Evolutionary conservation across 2,888 invertebrate species (phyloP).

Genomic region (Agriopis aurantiaria): DNA sequence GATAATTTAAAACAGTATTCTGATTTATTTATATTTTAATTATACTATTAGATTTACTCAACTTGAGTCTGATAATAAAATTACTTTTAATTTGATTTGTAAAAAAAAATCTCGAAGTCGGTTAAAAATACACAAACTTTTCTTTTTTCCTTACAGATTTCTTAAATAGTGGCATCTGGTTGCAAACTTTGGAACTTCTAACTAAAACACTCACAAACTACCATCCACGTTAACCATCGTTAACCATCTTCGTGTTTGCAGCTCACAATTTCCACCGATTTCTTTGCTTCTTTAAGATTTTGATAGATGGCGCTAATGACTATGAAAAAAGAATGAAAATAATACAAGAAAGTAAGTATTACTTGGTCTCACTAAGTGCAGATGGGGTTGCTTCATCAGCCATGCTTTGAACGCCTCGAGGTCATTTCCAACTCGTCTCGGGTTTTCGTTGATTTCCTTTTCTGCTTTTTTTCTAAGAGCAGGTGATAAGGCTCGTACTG

Average conservation of each 20-base stretch:
- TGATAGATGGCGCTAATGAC: neutral
- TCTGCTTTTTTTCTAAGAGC: constrained; percentile 72
- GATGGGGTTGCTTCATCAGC: constrained; percentile 84
- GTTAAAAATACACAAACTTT: too few relatives aligned
- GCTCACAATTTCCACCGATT: neutral
- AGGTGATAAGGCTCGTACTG: constrained; percentile 58
- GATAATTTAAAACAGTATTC: too few relatives aligned
- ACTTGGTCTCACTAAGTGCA: constrained; percentile 73
- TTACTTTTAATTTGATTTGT: too few relatives aligned
- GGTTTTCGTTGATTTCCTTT: constrained; percentile 83
- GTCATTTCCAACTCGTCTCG: constrained; percentile 74
- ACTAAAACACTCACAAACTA: neutral
- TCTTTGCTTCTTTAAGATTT: neutral
- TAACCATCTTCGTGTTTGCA: neutral
- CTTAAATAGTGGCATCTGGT: constrained; percentile 30
- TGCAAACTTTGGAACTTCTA: constrained; percentile 9
- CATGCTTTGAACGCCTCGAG: constrained; percentile 82
- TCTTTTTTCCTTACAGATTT: neutral
- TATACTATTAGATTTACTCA: too few relatives aligned
- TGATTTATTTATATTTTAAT: too few relatives aligned
- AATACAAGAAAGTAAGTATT: constrained; percentile 18
- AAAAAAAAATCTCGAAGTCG: too few relatives aligned
- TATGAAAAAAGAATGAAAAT: neutral
- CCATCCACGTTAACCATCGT: too few relatives aligned
- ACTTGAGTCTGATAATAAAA: too few relatives aligned